Base-by-base conservation (phyloP, 2,113 vertebrate genomes). In the Sinosuthora webbiana region DNA sequence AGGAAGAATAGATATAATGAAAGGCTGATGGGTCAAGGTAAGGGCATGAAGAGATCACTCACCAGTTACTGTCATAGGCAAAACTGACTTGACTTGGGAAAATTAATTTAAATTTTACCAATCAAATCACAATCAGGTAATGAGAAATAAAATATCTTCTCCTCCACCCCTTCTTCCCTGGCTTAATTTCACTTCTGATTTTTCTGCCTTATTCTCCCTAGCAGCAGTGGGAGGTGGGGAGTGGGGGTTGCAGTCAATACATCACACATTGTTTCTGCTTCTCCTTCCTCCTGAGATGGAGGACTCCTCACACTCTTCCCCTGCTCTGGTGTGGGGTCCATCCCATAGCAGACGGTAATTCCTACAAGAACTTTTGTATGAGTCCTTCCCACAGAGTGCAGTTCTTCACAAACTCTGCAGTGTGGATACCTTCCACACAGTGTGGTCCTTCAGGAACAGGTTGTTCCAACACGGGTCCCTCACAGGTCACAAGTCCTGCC, bases 381-480 rank as follows among this genome's bases (percentile, higher is more conserved):
- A 27, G 4, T 65, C 27, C 39, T 73, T 42, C 31, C 18, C 31
- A 11, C 24, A 24, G 31, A 11, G 25, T 27, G 31, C 25, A 57
- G 33, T 28, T 50, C 10, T 65, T 64, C 59, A 57, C 21, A 35
- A 37, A 37, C 19, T 64, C 30, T 71, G 7, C 35, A 35, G 25
- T 15, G 31, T 50, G 31, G 7, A 15, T 65, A 12, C 27, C 15
- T 81, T 27, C 8, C 31, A 37, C 31, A 27, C 7, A 8, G 56
- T 31, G 13, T 30, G 27, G 21, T 49, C 30, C 65, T 65, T 44
- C 42, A 80, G 44, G 44, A 74, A 3, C 6, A 44, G 15, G 35
- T 37, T 59, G 4, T 13, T 67, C 33, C 44, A 30, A 7, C 10
- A 13, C 0, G 0, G 7, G 13, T 28, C 18, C 8, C 27, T 56